Evolutionary conservation across 2,797 vertebrate genomes (phyloP), one percentile per base, ranked within the genome.

Genomic region (Cetoscarus ocellatus): DNA sequence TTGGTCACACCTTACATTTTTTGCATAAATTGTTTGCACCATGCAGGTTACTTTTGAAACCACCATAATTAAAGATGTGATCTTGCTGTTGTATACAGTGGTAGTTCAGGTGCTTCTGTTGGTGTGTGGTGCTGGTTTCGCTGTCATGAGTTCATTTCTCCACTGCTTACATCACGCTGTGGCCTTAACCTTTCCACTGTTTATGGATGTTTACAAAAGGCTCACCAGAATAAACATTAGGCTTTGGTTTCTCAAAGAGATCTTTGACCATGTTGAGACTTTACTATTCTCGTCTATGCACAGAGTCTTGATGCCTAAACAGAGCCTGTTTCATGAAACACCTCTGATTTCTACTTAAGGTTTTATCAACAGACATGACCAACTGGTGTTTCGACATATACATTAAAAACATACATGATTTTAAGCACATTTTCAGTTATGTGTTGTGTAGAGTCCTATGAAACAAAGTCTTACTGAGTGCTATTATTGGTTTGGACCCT

Each of bases 181-280:
- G 57, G 18, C 53, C 48, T 61, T 56, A 47, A 67, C 56, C 70
- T 73, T 77, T 74, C 54, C 56, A 61, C 44, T 71, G 65, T 83
- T 85, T 86, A 77, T 80, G 42, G 70, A 63, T 69, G 69, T 81
- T 88, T 67, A 70, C 55, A 67, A 73, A 68, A 64, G 69, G 13
- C 19, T 53, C 53, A 67, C 53, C 38, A 60, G 45, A 62, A 65
- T 71, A 64, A 82, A 75, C n/a, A 1, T 55, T 36, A 34, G 56
- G 34, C 67, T 12, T 19, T 38, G 15, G 61, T 15, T 63, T 52
- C 71, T 59, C 42, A 40, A 15, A 7, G 44, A 47, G 40, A 10
- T 60, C 48, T 80, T 65, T 81, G 73, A 75, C 67, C 57, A 35
- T 50, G 53, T 39, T 64, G 56, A 7, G 70, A 66, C 66, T 60